These are phyloP conservation scores for Lagopus leucura DNA, from an alignment of 2,113 vertebrate genomes.

Conservation along the genomic window DNA sequence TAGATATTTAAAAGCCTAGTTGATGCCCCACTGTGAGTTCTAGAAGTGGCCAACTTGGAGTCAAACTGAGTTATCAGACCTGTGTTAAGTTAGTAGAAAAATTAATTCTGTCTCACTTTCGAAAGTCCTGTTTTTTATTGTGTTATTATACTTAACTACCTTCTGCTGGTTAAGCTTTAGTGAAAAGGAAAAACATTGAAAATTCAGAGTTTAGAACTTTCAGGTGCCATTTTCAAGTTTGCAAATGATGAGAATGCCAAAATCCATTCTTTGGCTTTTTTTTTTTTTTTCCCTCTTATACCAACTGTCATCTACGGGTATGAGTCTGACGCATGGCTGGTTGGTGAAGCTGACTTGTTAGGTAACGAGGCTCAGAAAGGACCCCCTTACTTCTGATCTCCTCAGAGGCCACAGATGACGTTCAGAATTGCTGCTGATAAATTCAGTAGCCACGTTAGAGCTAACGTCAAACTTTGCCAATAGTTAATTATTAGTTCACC, in stretches of 20 bases:
- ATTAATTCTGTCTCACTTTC: not conserved
- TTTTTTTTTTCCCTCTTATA: not conserved
- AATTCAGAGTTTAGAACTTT: not conserved
- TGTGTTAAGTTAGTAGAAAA: not conserved
- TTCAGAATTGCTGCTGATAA: not conserved
- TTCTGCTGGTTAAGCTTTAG: not conserved
- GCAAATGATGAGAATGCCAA: not conserved
- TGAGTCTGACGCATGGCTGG: not conserved
- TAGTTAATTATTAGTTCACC: not conserved
- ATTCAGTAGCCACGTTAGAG: not conserved
- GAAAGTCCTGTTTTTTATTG: not conserved
- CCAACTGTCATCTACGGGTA: not conserved
- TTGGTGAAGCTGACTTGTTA: not conserved
- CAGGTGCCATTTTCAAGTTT: not conserved
- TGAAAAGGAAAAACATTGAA: conserved; percentile 9
- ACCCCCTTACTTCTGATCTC: not conserved
- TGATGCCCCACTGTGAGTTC: conserved; percentile 35
- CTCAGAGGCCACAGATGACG: not conserved
- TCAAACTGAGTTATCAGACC: conserved; percentile 11
- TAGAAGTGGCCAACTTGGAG: conserved; percentile 49
- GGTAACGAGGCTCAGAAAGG: not conserved
- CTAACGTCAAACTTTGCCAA: not conserved
- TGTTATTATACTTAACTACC: not conserved
- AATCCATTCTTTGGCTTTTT: not conserved
- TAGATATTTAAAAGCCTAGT: conserved; percentile 63